Base-by-base conservation (phyloP, 2,888 invertebrate genomes). In the Dromius quadrimaculatus region DNA sequence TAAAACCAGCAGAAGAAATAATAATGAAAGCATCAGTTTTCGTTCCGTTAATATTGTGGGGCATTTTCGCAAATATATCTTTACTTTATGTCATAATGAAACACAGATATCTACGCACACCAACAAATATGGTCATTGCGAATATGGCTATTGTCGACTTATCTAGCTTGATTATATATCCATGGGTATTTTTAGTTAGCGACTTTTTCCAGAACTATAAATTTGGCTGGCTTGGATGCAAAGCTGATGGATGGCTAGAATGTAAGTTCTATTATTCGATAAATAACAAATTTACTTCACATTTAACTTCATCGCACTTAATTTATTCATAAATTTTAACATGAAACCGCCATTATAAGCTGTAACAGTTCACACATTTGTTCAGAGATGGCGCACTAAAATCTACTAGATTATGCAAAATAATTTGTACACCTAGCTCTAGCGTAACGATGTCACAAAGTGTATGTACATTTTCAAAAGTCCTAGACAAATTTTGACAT, bases 141-240 rank as follows among this genome's bases (percentile, higher is more conserved):
- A 93, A 92, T 76, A 87, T 93, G 88, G 92, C 92, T 0, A 77
- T 88, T 0, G 89, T 90, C 0, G 93, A 93, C 79, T 81, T 91
- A 13, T 77, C 88, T 0, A 89, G 89, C 0, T 79, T 92, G 2
- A 72, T 91, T 0, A 82, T 92, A 6, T 91, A 92, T 64, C 92
- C 94, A 0, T 90, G 90, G 87, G 88, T 94, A 76, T 90, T 92
- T 82, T 83, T 94, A 73, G 86, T 89, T 9, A 85, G 88, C 43
- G 91, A 93, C 79, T 88, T 93, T 76, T 92, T 88, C 77, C 93
- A 94, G 82, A 92, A 92, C 76, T 95, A 89, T 80, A 85, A 90
- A 73, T 81, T 94, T 71, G 92, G 90, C 13, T 83, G 84, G 8
- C 85, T 91, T 68, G 92, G 93, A 5, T 95, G 94, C 79, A 87